Conservation (phyloP, 2,797 vertebrate species). For the Manis pentadactyla region DNA sequence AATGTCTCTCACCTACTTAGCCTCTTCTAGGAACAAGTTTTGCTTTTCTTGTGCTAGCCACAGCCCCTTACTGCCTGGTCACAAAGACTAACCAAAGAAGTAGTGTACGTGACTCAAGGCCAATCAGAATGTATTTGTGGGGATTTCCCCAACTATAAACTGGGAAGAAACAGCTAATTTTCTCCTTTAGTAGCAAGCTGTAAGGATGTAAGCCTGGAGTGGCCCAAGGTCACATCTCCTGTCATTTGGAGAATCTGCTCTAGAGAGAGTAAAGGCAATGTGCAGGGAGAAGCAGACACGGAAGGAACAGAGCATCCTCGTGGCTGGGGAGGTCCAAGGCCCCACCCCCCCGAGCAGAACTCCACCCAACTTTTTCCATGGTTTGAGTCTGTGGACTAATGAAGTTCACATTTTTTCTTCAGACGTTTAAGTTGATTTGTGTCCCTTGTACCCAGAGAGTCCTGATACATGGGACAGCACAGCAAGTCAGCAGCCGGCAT, state of each 20-base stretch:
- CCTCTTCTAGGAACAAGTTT: neutral
- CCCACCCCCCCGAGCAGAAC: neutral
- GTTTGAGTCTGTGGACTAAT: neutral
- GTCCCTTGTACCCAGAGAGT: neutral
- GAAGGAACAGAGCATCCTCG: neutral
- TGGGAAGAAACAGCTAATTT: neutral
- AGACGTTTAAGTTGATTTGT: neutral
- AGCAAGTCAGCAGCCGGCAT: neutral
- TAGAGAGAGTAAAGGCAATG: neutral
- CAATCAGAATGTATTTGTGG: neutral
- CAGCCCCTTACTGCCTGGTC: neutral
- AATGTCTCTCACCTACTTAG: neutral
- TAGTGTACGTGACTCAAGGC: neutral
- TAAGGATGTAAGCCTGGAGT: neutral
- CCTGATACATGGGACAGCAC: neutral
- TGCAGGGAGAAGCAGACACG: neutral
- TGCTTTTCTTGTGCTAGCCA: neutral
- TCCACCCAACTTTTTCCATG: neutral
- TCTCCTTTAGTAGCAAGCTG: neutral
- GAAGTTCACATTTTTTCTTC: neutral
- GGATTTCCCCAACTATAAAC: neutral
- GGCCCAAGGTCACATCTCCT: neutral
- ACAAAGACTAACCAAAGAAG: neutral
- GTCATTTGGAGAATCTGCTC: neutral
- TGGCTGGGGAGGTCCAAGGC: too few relatives aligned